Percentiles rank a stretch among this genome's conserved stretches.
Evolutionary conservation across 2,113 vertebrate species (phyloP).

Genomic region (Ranitomeya imitator): DNA sequence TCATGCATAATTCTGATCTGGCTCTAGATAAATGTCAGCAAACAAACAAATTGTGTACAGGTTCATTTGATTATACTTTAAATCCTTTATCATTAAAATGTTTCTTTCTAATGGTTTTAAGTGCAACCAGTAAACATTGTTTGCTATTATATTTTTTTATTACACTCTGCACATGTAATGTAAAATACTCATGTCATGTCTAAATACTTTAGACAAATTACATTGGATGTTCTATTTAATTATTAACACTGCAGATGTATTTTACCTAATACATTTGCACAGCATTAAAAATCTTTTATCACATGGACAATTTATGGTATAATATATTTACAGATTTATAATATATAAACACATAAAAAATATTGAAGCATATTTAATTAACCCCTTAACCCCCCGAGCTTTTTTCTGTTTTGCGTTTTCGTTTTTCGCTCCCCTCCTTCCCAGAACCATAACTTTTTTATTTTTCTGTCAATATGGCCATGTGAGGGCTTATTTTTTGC

Average conservation of each 20-base stretch:
- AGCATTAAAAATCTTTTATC: background rate
- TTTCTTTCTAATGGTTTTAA: background rate
- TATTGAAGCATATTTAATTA: background rate
- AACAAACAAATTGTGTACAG: conserved; percentile 45
- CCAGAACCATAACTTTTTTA: too few relatives aligned
- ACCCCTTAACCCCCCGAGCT: too few relatives aligned
- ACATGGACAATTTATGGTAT: background rate
- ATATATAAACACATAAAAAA: background rate
- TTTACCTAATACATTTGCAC: conserved; percentile 4
- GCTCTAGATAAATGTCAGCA: conserved; percentile 54
- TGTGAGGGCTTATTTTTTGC: too few relatives aligned
- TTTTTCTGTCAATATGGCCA: too few relatives aligned
- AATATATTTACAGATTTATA: too few relatives aligned
- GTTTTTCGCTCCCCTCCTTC: too few relatives aligned
- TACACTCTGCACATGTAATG: background rate
- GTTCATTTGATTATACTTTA: conserved; percentile 45
- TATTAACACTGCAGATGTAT: conserved; percentile 5
- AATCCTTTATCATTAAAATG: conserved; percentile 51
- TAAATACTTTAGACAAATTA: conserved; percentile 30
- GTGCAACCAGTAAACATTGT: background rate
- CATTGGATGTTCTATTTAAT: background rate
- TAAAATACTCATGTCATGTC: conserved; percentile 9
- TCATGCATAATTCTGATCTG: conserved; percentile 48
- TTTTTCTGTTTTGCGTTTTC: too few relatives aligned
- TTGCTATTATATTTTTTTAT: background rate